Conservation (phyloP, 2,113 vertebrate genomes). For the Amphilophus citrinellus region DNA sequence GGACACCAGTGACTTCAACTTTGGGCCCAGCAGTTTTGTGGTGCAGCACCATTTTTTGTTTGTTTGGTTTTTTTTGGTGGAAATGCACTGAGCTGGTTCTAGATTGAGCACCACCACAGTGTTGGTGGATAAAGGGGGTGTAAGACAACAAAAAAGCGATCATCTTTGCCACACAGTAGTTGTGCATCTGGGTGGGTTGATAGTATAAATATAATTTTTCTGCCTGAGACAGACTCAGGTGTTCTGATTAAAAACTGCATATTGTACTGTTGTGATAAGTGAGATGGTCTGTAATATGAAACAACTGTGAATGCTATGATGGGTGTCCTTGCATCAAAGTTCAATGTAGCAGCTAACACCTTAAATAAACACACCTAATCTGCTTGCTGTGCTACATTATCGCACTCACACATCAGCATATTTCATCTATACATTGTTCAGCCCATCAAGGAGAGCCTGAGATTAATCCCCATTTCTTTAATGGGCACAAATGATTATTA, state of each 20-base stretch:
- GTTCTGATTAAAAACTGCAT: too few species aligned
- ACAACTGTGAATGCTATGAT: neutral
- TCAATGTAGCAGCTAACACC: conserved; percentile 21
- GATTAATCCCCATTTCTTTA: conserved; percentile 51
- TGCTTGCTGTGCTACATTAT: conserved; percentile 16
- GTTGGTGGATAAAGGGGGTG: neutral
- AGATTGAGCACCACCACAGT: neutral
- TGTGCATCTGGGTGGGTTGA: too few species aligned
- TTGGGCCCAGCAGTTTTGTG: neutral
- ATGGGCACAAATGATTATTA: conserved; percentile 70
- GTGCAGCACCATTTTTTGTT: neutral
- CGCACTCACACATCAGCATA: conserved; percentile 17
- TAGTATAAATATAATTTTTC: too few species aligned
- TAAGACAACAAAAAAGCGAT: neutral
- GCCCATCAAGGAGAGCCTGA: neutral
- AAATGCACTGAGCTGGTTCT: neutral
- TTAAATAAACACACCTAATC: conserved; percentile 48
- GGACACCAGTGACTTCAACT: neutral
- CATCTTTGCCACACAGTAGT: neutral
- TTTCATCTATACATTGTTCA: conserved; percentile 25
- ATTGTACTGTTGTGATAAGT: neutral
- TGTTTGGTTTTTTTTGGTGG: neutral
- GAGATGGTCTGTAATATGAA: neutral
- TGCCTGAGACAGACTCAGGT: too few species aligned
- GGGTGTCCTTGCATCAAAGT: conserved; percentile 17